Conservation (phyloP, 1,140 invertebrate species). For the Bombyx mandarina region DNA sequence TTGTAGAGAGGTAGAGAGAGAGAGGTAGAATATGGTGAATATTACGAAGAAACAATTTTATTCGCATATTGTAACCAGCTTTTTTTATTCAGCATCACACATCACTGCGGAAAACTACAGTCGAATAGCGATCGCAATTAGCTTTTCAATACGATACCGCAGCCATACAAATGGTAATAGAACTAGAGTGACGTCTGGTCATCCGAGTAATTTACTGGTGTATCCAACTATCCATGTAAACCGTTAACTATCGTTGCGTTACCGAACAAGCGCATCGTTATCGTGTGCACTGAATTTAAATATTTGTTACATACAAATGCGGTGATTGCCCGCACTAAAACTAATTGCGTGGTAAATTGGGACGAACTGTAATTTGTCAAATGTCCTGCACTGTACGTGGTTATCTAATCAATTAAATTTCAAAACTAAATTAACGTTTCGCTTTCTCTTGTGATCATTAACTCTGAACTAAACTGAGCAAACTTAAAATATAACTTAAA, state of each 20-base stretch:
- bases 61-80: too few relatives aligned
- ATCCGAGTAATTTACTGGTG: slow-evolving; percentile 4
- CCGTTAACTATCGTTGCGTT: slow-evolving; percentile 12
- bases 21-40: too few relatives aligned
- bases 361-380: slow-evolving; percentile 42
- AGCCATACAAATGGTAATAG: slow-evolving; percentile 1
- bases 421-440: too few relatives aligned
- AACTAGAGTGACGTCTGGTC: slow-evolving; percentile 4
- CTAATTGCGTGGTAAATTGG: slow-evolving; percentile 43
- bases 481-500: too few relatives aligned
- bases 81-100: too few relatives aligned
- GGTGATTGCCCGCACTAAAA: slow-evolving; percentile 34
- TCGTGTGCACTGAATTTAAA: slow-evolving; percentile 21
- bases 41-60: too few relatives aligned
- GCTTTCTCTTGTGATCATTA: too few relatives aligned
- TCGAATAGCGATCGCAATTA: too few relatives aligned
- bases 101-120: too few relatives aligned
- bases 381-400: slow-evolving; percentile 3
- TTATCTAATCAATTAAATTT: too few relatives aligned
- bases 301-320: slow-evolving; percentile 34
- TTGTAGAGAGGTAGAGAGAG: too few relatives aligned
- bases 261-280: slow-evolving; percentile 4
- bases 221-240: slow-evolving; percentile 6
- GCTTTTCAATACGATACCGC: background rate
- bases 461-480: too few relatives aligned